Base-by-base conservation (phyloP, 2,113 vertebrate species). In the Maylandia zebra region DNA sequence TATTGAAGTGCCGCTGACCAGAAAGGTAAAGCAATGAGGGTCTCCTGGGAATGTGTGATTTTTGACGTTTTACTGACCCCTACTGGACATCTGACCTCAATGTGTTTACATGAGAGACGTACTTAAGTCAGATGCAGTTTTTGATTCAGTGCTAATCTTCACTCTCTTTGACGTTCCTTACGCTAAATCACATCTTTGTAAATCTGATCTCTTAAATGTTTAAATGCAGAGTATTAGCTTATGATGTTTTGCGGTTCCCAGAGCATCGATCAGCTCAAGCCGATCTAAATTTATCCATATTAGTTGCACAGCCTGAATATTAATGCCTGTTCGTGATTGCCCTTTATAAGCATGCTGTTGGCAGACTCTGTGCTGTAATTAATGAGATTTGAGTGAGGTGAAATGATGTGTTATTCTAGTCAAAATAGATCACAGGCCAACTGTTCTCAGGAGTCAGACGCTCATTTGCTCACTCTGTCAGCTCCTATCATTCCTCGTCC, bases 1-100 rank as follows among this genome's bases (percentile, higher is more conserved):
- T 64, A 98, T 99, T 69, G 98, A 99, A 95, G 98, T 99, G 87
- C 98, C 98, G 0, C 96, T 99, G 14, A 99, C 98, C 13, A 96
- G 97, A 94, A 99, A 99, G 98, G 98, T 99, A 97, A 90, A 57
- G 3, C 5, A 74, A 83, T 10, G 41, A 59, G 12, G 7, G n/a
- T 36, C 45, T 56, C 57, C n/a, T 81, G 10, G 22, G n/a, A 74
- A 22, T 50, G 17, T 61, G 14, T 48, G 17, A 24, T 22, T 16
- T 64, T 56, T 81, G 11, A 36, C 3, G 11, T 69, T 76, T 81
- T 64, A 91, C 89, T 89, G 94, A 84, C 92, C 91, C 90, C 95
- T 94, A 84, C 88, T 95, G 94, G 95, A 88, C 76, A 32, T 34
- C 32, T 13, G 5, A 52, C 34, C 19, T 10, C 12, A 61, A 13